These are phyloP conservation scores for Esox niger DNA, from an alignment of 2,113 vertebrate genomes.

Conservation along the genomic window DNA sequence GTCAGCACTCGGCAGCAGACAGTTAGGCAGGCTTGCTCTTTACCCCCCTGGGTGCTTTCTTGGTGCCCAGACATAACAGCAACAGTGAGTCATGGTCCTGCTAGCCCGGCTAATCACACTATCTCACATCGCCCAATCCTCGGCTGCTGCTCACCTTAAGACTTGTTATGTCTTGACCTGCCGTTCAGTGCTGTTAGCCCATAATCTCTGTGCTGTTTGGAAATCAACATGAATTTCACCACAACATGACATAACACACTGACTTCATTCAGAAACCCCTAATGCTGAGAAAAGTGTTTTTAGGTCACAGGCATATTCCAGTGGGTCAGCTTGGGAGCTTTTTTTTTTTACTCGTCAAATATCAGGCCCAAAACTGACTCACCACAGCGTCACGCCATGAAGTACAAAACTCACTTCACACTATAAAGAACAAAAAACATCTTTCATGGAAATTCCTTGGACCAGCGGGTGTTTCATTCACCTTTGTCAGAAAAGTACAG, in stretches of 20 bases:
- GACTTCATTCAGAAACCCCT: not conserved
- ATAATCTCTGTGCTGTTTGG: no score
- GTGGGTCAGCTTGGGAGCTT: not conserved
- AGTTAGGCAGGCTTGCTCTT: no score
- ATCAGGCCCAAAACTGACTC: not conserved
- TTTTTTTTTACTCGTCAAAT: not conserved
- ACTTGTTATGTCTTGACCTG: no score
- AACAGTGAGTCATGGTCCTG: no score
- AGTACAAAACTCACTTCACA: not conserved
- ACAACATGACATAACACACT: no score
- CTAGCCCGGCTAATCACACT: constrained; percentile 6
- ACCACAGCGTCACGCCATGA: not conserved
- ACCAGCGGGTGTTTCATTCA: not conserved
- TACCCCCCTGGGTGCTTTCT: no score
- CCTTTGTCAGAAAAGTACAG: not conserved
- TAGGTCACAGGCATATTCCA: no score
- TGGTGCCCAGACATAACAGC: no score
- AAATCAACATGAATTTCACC: no score
- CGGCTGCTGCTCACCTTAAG: no score
- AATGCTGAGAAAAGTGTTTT: not conserved
- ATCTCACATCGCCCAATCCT: not conserved
- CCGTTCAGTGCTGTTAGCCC: no score
- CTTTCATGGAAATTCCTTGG: not conserved
- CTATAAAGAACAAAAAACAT: not conserved
- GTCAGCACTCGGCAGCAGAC: not conserved